Evolutionary conservation across 2,888 invertebrate genomes (phyloP).

Genomic region (Phyto melanocephala): DNA sequence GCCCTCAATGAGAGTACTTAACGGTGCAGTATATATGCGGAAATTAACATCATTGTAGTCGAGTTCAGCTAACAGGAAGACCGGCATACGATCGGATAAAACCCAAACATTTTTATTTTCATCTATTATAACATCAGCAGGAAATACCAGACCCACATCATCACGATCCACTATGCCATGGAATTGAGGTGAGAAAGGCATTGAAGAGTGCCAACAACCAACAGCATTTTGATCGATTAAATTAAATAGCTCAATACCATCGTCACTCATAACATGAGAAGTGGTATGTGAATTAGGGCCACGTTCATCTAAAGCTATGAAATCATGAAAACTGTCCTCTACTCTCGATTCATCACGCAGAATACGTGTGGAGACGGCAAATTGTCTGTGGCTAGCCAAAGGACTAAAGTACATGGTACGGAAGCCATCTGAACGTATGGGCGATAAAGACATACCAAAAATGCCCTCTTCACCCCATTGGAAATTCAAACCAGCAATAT

Average conservation of each 20-base stretch:
- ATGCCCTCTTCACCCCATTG: slow-evolving; percentile 92
- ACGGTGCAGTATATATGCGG: slow-evolving; percentile 85
- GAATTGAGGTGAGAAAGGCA: slow-evolving; percentile 83
- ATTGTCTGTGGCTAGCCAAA: slow-evolving; percentile 87
- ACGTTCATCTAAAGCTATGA: slow-evolving; percentile 82
- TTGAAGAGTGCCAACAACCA: slow-evolving; percentile 88
- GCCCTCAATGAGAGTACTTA: slow-evolving; percentile 84
- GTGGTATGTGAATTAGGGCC: slow-evolving; percentile 86
- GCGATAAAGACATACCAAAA: slow-evolving; percentile 87
- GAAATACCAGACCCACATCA: slow-evolving; percentile 87
- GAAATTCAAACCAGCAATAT: slow-evolving; percentile 89
- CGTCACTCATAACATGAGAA: slow-evolving; percentile 86
- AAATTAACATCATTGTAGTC: slow-evolving; percentile 89
- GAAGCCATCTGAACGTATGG: slow-evolving; percentile 83
- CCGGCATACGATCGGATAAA: slow-evolving; percentile 90
- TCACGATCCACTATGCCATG: slow-evolving; percentile 87
- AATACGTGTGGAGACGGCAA: slow-evolving; percentile 87
- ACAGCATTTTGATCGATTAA: slow-evolving; percentile 89
- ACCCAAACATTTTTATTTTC: slow-evolving; percentile 87
- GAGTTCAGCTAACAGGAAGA: slow-evolving; percentile 84
- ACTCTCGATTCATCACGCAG: slow-evolving; percentile 85
- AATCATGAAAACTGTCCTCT: slow-evolving; percentile 85
- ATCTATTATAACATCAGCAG: slow-evolving; percentile 89
- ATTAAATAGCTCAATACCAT: slow-evolving; percentile 87
- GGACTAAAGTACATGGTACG: slow-evolving; percentile 89